Evolutionary conservation across 53 echinoderm and acorn worm genomes (phyloP).

Genomic region (Temnopleurus reevesii): DNA sequence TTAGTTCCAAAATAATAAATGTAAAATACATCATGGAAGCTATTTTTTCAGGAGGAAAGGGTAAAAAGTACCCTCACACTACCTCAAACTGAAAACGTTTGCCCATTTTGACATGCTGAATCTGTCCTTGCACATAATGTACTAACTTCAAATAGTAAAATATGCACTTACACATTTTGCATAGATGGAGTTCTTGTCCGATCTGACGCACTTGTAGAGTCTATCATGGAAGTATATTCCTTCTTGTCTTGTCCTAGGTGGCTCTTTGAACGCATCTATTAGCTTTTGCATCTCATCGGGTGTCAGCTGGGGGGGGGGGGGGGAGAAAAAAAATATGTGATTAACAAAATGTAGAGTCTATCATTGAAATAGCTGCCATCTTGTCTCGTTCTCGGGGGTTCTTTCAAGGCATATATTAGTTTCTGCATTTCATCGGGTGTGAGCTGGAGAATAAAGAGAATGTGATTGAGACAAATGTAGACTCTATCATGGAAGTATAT

Average conservation of each 20-base stretch:
- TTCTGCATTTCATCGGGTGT: constrained; percentile 87
- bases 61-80: no score
- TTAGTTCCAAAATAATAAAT: no score
- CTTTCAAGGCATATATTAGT: constrained; percentile 88
- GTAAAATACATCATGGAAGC: no score
- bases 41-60: no score
- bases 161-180: constrained; percentile 96
- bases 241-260: constrained; percentile 81
- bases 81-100: no score
- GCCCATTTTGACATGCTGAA: no score
- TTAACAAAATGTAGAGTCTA: constrained; percentile 82
- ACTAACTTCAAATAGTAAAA: no score
- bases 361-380: constrained; percentile 87
- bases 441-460: constrained; percentile 62
- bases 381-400: constrained; percentile 85
- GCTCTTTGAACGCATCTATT: constrained; percentile 93
- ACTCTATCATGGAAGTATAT: constrained; percentile 83
- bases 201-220: constrained; percentile 89
- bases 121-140: no score
- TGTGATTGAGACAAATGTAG: constrained; percentile 89
- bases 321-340: no score
- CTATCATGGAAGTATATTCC: constrained; percentile 86
- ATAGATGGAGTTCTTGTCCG: constrained; percentile 96
- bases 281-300: constrained; percentile 91
- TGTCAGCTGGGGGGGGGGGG: constrained; percentile 56